These are phyloP conservation scores for Cacoxenus indagator DNA, from an alignment of 2,888 invertebrate genomes.

Conservation along the genomic window DNA sequence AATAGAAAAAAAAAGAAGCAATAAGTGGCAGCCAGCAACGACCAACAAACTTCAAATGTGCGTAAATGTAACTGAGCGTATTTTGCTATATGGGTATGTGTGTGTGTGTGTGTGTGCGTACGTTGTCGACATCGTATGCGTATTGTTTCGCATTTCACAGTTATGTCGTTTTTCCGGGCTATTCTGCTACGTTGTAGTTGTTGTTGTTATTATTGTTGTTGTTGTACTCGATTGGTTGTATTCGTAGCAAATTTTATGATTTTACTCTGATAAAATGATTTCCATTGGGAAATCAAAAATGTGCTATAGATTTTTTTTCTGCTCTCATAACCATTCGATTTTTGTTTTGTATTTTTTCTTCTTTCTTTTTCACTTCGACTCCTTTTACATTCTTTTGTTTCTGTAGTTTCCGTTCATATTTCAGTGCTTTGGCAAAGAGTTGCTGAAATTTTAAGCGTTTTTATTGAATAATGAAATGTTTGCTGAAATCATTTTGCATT, in stretches of 20 bases:
- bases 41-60: conserved; percentile 5
- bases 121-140: not conserved
- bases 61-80: conserved; percentile 6
- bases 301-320: too few relatives aligned
- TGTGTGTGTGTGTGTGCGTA: not conserved
- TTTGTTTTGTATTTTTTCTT: conserved; percentile 1
- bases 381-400: conserved; percentile 9
- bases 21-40: not conserved
- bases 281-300: conserved; percentile 65
- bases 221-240: conserved; percentile 45
- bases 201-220: conserved; percentile 17
- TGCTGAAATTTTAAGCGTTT: not conserved
- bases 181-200: not conserved
- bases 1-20: not conserved
- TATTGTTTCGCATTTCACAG: not conserved
- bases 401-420: not conserved
- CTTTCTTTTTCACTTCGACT: not conserved
- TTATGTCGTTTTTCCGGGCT: not conserved
- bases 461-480: not conserved
- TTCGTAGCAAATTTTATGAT: conserved; percentile 68
- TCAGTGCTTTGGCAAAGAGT: not conserved
- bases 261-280: conserved; percentile 68
- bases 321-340: too few relatives aligned
- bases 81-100: not conserved
- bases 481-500: too few relatives aligned